phyloP scores from a whole-genome alignment of 2,888 invertebrate genomes.

The Drosophila incognita region DNA sequence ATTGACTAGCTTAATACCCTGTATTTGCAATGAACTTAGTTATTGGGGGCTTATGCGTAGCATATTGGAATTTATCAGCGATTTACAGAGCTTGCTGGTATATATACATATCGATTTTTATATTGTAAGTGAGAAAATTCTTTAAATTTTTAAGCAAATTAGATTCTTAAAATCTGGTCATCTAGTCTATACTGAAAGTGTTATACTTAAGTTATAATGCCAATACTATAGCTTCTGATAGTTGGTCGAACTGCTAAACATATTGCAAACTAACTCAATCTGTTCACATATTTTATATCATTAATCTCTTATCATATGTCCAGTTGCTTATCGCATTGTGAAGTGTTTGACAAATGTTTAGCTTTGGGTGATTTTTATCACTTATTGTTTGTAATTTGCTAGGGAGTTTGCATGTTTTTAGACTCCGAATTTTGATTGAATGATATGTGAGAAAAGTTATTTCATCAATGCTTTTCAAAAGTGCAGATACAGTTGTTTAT shows the following conservation, averaged over 20 bases:
- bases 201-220: not conserved
- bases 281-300: not conserved
- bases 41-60: not conserved
- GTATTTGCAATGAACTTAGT: not conserved
- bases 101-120: not conserved
- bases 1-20: constrained; percentile 31
- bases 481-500: not conserved
- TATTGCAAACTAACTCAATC: not conserved
- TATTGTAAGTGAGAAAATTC: no score
- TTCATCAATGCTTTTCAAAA: not conserved
- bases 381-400: no score
- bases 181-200: not conserved
- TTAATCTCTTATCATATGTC: not conserved
- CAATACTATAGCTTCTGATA: not conserved
- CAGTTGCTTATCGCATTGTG: not conserved
- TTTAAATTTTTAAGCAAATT: not conserved
- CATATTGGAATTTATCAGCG: not conserved
- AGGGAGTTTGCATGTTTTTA: no score
- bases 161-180: accelerated
- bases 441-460: not conserved
- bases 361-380: accelerated
- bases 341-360: not conserved
- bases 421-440: not conserved
- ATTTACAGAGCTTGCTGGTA: accelerated
- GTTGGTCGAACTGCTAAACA: not conserved